Evolutionary conservation across 2,113 vertebrate genomes (phyloP).

Genomic region (Protomyctophum bolini): DNA sequence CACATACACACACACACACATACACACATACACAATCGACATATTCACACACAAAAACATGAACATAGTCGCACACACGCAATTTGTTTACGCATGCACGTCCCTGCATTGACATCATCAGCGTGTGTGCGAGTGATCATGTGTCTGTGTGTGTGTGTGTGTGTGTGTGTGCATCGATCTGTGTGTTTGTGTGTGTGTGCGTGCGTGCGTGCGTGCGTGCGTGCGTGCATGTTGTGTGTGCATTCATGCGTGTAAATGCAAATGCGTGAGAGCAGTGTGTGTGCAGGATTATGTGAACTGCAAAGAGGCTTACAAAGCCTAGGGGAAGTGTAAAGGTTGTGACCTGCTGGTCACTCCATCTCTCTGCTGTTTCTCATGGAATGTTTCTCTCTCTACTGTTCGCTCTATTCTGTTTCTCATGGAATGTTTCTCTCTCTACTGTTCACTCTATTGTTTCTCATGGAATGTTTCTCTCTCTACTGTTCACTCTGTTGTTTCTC

Average conservation of each 20-base stretch:
- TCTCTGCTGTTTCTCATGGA: background rate
- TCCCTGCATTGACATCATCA: background rate
- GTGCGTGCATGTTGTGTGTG: background rate
- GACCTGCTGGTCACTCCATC: slow-evolving; percentile 22
- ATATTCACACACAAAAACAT: slow-evolving; percentile 1
- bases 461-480: too few species aligned
- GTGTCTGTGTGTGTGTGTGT: background rate
- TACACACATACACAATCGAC: background rate
- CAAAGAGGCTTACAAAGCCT: slow-evolving; percentile 58
- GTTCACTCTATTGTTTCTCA: slow-evolving; percentile 2
- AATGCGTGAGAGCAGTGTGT: background rate
- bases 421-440: background rate
- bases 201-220: background rate
- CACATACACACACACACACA: slow-evolving; percentile 1
- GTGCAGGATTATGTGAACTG: slow-evolving; percentile 49
- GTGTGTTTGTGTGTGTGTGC: background rate
- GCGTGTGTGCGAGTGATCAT: background rate
- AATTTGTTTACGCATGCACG: background rate
- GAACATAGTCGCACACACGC: background rate
- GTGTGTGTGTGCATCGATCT: background rate
- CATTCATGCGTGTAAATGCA: too few species aligned
- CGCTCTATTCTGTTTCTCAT: slow-evolving; percentile 4
- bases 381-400: too few species aligned
- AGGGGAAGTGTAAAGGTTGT: slow-evolving; percentile 46
- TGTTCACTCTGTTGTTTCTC: too few species aligned